Conservation (phyloP, 92 coral and sea anemone genomes). For the Desmophyllum pertusum region DNA sequence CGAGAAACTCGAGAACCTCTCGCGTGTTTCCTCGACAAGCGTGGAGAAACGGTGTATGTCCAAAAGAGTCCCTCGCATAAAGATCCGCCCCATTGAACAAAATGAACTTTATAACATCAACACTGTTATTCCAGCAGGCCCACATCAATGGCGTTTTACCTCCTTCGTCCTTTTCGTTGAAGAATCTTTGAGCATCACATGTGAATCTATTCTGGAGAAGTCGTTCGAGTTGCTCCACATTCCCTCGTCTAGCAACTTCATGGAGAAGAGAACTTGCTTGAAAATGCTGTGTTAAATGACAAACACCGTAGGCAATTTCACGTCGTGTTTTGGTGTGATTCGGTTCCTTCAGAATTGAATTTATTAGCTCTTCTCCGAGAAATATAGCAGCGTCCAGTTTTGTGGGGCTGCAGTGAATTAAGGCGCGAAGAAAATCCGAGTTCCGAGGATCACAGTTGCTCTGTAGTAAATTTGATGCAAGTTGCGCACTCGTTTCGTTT, state of each 20-base stretch:
- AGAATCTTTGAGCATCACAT: neutral
- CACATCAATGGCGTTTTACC: slow-evolving; percentile 4
- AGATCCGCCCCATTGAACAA: slow-evolving; percentile 2
- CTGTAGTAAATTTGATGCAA: neutral
- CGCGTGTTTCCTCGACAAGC: slow-evolving; percentile 22
- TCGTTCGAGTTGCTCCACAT: neutral
- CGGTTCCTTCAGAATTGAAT: neutral
- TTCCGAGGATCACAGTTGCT: neutral
- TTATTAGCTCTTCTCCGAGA: neutral
- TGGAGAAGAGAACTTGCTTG: neutral
- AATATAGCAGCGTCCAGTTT: slow-evolving; percentile 6
- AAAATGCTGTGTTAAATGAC: neutral
- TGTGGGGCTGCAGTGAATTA: slow-evolving; percentile 19
- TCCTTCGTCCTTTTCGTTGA: neutral
- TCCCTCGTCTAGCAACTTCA: slow-evolving; percentile 8
- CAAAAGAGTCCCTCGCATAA: slow-evolving; percentile 2
- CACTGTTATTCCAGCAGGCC: neutral
- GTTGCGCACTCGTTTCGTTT: neutral
- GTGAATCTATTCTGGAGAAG: neutral
- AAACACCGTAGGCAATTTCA: neutral
- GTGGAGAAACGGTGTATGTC: slow-evolving; percentile 5
- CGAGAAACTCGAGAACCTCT: slow-evolving; percentile 19
- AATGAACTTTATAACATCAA: slow-evolving; percentile 8
- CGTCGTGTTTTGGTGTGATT: neutral
- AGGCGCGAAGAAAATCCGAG: neutral